These are phyloP conservation scores for Tympanoctomys barrerae DNA, from an alignment of 2,797 vertebrate species.

Conservation along the genomic window DNA sequence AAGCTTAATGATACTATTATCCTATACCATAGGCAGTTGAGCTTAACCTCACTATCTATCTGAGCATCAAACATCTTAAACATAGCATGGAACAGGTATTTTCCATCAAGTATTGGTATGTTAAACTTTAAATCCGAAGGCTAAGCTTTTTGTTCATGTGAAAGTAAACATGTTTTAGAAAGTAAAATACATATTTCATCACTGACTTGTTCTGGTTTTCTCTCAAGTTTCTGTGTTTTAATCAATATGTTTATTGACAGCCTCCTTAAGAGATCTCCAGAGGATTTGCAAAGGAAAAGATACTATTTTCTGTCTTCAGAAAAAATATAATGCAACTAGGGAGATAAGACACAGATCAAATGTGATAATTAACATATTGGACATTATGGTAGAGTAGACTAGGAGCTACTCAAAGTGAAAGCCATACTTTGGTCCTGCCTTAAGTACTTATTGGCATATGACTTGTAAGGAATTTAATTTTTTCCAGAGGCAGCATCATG, in stretches of 20 bases:
- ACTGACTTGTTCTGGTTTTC: neutral
- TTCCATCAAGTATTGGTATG: too few relatives aligned
- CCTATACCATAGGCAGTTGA: too few relatives aligned
- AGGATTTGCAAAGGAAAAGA: slow-evolving; percentile 19
- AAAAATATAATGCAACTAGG: neutral
- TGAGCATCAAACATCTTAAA: too few relatives aligned
- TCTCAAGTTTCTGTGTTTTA: slow-evolving; percentile 41
- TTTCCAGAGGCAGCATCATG: neutral
- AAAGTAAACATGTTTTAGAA: neutral
- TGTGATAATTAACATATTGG: neutral
- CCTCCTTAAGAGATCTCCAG: neutral
- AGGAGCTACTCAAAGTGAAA: neutral
- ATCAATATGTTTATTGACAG: neutral
- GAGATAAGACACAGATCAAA: neutral
- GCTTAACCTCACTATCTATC: too few relatives aligned
- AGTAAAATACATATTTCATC: neutral
- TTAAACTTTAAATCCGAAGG: too few relatives aligned
- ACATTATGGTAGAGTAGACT: neutral
- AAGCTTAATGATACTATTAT: too few relatives aligned
- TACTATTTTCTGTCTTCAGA: neutral
- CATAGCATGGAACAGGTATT: too few relatives aligned
- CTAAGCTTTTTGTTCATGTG: too few relatives aligned
- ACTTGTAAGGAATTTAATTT: neutral
- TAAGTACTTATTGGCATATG: neutral
- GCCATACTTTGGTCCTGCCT: neutral